Conservation (phyloP, 2,888 invertebrate species). For the Spatulosminthurus flaviceps region DNA sequence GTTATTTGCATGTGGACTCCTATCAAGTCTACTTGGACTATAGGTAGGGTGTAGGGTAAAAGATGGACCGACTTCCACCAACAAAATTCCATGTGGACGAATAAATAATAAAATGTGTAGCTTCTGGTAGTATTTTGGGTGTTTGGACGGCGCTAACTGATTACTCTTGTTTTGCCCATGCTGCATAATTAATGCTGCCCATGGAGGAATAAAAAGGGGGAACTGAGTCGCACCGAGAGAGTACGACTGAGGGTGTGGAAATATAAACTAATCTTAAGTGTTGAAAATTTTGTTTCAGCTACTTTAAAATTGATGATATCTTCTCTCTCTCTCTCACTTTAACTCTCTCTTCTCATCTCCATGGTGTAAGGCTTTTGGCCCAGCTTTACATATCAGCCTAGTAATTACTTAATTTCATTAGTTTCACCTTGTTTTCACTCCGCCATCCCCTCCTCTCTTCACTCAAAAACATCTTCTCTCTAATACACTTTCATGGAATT, state of each 20-base stretch:
- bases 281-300: conserved; percentile 39
- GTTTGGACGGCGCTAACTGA: conserved; percentile 36
- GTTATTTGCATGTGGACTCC: too few relatives aligned
- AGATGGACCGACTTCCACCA: not conserved
- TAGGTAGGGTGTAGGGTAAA: not conserved
- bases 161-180: conserved; percentile 24
- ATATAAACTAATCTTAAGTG: conserved; percentile 41
- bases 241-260: conserved; percentile 25
- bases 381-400: not conserved
- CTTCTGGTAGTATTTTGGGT: conserved; percentile 6
- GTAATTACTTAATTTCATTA: conserved; percentile 43
- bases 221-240: not conserved
- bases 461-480: not conserved
- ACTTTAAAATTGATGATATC: conserved; percentile 47
- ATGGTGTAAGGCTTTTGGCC: not conserved
- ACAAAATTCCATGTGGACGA: conserved; percentile 39
- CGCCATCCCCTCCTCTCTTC: not conserved
- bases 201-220: conserved; percentile 16
- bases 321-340: conserved; percentile 18
- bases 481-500: not conserved
- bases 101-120: conserved; percentile 45
- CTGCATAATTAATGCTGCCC: not conserved
- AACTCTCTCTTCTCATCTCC: not conserved
- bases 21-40: too few relatives aligned
- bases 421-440: not conserved